Evolutionary conservation across 2,888 invertebrate species (phyloP), one percentile per base, ranked within the genome.

Genomic region (Horisme vitalbata): DNA sequence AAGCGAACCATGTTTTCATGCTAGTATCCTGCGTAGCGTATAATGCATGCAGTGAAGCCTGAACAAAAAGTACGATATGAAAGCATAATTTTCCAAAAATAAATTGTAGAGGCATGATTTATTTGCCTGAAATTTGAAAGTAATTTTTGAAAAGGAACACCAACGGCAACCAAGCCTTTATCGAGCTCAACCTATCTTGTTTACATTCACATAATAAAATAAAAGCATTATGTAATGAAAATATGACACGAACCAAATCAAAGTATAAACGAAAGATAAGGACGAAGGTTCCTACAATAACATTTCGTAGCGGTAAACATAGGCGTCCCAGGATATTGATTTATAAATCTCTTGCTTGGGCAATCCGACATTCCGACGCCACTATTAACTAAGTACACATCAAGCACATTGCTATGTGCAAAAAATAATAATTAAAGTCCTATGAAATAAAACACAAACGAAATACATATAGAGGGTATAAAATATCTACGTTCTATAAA

Each of bases 1-100:
- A 75, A 88, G 58, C 72, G 69, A 68, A 81, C 81, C 88, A 81
- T 81, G 65, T 62, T 75, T 79, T 79, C 66, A 81, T 77, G 82
- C 79, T 71, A 74, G 69, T 66, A 71, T 65, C 68, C 71, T 80
- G 71, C 60, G 73, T 83, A 80, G 75, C 84, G 83, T 79, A 67
- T 77, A 80, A 81, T 75, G 66, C 59, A 77, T 63, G 71, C 80
- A 73, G 59, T 66, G 77, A 79, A 80, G 82, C 82, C 68, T 79
- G 66, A 55, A 59, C 43, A 36, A 37, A 48, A 35, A 26, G 28
- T 51, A 46, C 34, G 13, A 47, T 39, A 45, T 43, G 23, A 39
- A 43, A 47, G 41, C 31, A 28, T 28, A 41, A 45, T 43, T 28
- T 34, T 38, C 35, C 38, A 41, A 45, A 50, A 57, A 55, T 49